Conservation (phyloP, 2,888 invertebrate genomes). For the Hydraecia micacea region DNA sequence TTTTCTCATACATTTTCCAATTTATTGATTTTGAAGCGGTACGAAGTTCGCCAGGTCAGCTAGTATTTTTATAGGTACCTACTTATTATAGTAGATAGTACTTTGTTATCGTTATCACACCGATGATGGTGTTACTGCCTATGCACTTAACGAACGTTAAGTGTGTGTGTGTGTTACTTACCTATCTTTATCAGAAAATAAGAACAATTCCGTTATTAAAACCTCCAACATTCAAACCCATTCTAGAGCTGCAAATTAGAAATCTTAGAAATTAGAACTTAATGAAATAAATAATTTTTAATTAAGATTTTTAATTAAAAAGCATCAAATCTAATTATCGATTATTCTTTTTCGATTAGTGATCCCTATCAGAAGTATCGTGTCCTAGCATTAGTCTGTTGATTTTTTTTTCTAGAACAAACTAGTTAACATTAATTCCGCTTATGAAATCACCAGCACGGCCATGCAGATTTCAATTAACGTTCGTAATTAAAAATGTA, state of each 20-base stretch:
- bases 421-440: slow-evolving; percentile 71
- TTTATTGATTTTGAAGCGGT: too few species aligned
- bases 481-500: slow-evolving; percentile 86
- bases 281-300: slow-evolving; percentile 63
- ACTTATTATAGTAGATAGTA: neutral
- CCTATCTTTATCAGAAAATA: slow-evolving; percentile 11
- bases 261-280: slow-evolving; percentile 61
- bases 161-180: neutral
- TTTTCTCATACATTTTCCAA: neutral
- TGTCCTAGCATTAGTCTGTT: slow-evolving; percentile 56
- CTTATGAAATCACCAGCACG: slow-evolving; percentile 67
- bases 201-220: slow-evolving; percentile 14
- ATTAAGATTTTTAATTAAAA: slow-evolving; percentile 65
- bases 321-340: slow-evolving; percentile 61
- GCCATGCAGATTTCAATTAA: slow-evolving; percentile 85
- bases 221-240: slow-evolving; percentile 32
- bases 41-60: too few species aligned
- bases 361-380: slow-evolving; percentile 62
- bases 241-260: slow-evolving; percentile 54
- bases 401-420: slow-evolving; percentile 69
- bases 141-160: neutral
- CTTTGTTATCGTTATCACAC: neutral
- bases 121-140: too few species aligned
- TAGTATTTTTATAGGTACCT: neutral
- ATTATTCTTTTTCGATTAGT: slow-evolving; percentile 63